Conservation (phyloP, 1,140 invertebrate species). For the Drosophila mauritiana region DNA sequence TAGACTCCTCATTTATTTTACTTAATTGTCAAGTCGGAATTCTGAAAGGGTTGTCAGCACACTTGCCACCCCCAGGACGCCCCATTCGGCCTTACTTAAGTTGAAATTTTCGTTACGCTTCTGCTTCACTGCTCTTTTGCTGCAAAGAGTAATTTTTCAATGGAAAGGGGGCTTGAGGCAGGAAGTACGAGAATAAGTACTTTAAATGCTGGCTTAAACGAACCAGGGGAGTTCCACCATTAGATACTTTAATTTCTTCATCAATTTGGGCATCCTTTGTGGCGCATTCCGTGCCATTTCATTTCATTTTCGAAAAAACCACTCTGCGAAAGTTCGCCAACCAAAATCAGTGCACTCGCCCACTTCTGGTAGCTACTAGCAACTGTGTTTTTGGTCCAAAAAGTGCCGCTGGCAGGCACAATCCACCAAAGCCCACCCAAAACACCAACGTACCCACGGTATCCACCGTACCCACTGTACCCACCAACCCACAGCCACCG, state of each 20-base stretch:
- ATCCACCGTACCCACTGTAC: neutral
- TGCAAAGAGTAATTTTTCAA: constrained; percentile 12
- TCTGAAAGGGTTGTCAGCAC: constrained; percentile 76
- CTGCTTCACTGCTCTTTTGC: constrained; percentile 41
- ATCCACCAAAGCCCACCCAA: constrained; percentile 18
- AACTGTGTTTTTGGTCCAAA: constrained; percentile 47
- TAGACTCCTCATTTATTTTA: constrained; percentile 79
- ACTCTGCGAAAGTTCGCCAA: constrained; percentile 45
- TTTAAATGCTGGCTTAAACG: constrained; percentile 10
- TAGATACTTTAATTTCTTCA: constrained; percentile 41
- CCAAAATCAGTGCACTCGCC: constrained; percentile 58
- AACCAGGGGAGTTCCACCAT: neutral
- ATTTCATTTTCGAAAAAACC: constrained; percentile 44
- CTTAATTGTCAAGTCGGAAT: constrained; percentile 80
- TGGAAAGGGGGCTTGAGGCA: constrained; percentile 5
- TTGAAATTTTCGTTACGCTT: constrained; percentile 55
- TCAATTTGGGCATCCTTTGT: constrained; percentile 36
- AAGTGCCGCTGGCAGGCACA: constrained; percentile 44
- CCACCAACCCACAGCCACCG: constrained; percentile 32
- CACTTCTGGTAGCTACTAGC: constrained; percentile 49
- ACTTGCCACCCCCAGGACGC: constrained; percentile 7
- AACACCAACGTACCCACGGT: too few species aligned
- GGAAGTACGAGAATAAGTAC: constrained; percentile 17
- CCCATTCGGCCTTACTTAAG: constrained; percentile 4
- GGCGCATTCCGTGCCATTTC: constrained; percentile 44